These are phyloP conservation scores for Drosophila anomalata DNA, from an alignment of 2,888 invertebrate genomes.

Conservation along the genomic window DNA sequence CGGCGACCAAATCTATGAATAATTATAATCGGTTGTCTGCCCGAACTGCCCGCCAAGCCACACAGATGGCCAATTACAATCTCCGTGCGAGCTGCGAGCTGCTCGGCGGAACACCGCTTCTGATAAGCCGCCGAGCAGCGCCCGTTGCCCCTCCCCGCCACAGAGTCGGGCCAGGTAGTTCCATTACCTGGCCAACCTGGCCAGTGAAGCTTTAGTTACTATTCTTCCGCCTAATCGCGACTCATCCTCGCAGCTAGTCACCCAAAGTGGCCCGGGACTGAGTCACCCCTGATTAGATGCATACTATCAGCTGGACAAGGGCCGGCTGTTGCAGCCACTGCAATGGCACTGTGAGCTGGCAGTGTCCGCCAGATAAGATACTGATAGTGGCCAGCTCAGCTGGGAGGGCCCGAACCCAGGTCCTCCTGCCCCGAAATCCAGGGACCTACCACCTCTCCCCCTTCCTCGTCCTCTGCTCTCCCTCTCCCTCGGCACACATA, in stretches of 20 bases:
- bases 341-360: background rate
- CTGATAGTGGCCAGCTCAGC: background rate
- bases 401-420: background rate
- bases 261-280: no score
- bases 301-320: background rate
- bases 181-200: no score
- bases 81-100: constrained; percentile 26
- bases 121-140: constrained; percentile 31
- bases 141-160: no score
- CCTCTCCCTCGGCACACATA: constrained; percentile 29
- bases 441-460: no score
- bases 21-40: background rate
- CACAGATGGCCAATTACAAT: constrained; percentile 50
- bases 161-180: no score
- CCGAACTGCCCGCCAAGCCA: no score
- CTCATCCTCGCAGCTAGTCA: background rate
- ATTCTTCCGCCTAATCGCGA: no score
- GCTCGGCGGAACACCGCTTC: constrained; percentile 16
- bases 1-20: constrained; percentile 16
- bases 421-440: background rate
- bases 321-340: background rate
- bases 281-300: no score
- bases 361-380: background rate
- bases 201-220: no score
- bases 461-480: no score